Base-by-base conservation (phyloP, 2,888 invertebrate genomes). In the Rugalucina vietnamica region DNA sequence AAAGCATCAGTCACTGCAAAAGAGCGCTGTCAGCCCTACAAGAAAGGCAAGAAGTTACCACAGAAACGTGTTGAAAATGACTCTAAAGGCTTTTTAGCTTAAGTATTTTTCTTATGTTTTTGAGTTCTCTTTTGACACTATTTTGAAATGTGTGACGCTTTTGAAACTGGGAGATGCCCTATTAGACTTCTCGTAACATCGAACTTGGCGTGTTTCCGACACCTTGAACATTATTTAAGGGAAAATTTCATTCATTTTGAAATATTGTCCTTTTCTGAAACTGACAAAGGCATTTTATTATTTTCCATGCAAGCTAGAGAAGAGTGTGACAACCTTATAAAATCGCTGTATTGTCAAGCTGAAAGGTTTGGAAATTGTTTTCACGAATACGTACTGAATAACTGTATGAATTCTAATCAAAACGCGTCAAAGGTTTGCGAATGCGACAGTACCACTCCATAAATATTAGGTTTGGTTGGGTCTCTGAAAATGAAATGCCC, bases 241-340 rank as follows among this genome's bases (percentile, higher is more conserved):
- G 27, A 57, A 29, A 24, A 27, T 57, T 14, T 57, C 2, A 57
- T 57, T 57, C 27, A 29, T 29, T 57, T 57, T 57, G 27, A 57
- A 8, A 57, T 27, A 8, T 5, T 57, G 24, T 57, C 57, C 27
- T 65, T 65, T 65, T 65, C 65, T 2, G 65, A 65, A 65, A 65
- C 65, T 65, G 65, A 65, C 14, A 65, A 65, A 34, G 65, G 65
- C 4, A 65, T 65, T 65, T 34, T 65, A 65, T 65, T 65, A 34
- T 65, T 65, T 65, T 65, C 65, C 18, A 65, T 1, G 1, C 65
- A 65, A 65, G 65, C 32, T 18, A 65, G 34, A 4, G 34, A 65
- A 21, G 65, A 65, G 21, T 65, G 65, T 65, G 10, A 32, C 34
- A 18, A 4, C 18, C 3, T 65, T 65, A 34, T 65, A 12, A 65